Evolutionary conservation across 2,113 vertebrate species (phyloP).

Genomic region (Osmerus mordax): DNA sequence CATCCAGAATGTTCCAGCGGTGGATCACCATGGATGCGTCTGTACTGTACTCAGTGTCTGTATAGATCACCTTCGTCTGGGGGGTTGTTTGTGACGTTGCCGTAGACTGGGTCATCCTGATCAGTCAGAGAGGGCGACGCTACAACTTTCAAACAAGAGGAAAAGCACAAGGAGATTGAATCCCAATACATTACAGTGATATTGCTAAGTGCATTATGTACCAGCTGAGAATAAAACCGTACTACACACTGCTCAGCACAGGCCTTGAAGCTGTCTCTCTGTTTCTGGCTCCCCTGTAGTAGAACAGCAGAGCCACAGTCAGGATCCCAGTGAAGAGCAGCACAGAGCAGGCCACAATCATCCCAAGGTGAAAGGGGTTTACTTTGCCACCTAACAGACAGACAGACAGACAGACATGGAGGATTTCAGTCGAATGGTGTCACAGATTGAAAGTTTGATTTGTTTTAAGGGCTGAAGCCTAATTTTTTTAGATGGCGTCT

Average conservation of each 20-base stretch:
- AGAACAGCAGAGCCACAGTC: slow-evolving; percentile 13
- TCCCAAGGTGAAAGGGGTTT: neutral
- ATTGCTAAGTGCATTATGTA: too few species aligned
- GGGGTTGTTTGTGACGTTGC: neutral
- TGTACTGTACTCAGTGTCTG: neutral
- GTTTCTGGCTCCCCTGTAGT: slow-evolving; percentile 5
- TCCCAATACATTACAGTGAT: too few species aligned
- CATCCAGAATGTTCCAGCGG: too few species aligned
- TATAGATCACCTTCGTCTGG: neutral
- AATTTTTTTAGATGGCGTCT: too few species aligned
- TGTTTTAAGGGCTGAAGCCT: too few species aligned
- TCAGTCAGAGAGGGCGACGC: neutral
- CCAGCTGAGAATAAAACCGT: too few species aligned
- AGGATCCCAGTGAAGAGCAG: slow-evolving; percentile 8
- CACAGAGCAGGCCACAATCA: neutral
- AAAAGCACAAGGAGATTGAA: neutral
- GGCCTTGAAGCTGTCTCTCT: slow-evolving; percentile 6
- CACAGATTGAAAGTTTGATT: too few species aligned
- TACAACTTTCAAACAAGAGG: neutral
- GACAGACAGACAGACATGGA: neutral
- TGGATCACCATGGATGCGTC: too few species aligned
- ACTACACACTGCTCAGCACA: too few species aligned
- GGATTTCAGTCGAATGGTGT: too few species aligned
- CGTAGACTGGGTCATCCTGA: neutral
- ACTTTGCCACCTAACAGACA: neutral